Conservation (phyloP, 2,888 invertebrate species). For the Silvanus unidentatus region DNA sequence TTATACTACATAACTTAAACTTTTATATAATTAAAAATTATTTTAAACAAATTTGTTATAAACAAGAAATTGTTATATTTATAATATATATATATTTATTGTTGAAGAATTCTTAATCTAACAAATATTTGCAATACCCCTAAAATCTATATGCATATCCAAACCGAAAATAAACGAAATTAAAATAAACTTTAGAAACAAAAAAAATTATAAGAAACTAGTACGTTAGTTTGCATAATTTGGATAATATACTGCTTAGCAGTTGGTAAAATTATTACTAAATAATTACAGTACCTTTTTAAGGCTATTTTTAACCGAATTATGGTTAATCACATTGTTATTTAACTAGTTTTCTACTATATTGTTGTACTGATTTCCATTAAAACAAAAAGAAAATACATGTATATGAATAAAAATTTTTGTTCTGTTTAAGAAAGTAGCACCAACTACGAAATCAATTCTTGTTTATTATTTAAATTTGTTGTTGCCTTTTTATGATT, state of each 20-base stretch:
- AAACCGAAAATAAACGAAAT: constrained; percentile 33
- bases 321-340: constrained; percentile 39
- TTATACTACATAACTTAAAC: constrained; percentile 25
- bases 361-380: constrained; percentile 24
- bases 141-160: constrained; percentile 33
- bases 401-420: constrained; percentile 10
- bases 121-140: constrained; percentile 42
- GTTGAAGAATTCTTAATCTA: constrained; percentile 30
- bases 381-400: neutral
- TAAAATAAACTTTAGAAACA: constrained; percentile 22
- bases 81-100: constrained; percentile 8
- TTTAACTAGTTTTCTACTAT: constrained; percentile 26
- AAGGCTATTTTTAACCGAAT: constrained; percentile 38
- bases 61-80: constrained; percentile 30
- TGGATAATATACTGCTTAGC: constrained; percentile 40
- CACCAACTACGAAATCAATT: constrained; percentile 35
- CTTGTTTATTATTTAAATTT: constrained; percentile 9
- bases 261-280: constrained; percentile 36
- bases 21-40: constrained; percentile 17
- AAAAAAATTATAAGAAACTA: constrained; percentile 33
- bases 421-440: constrained; percentile 27
- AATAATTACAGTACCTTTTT: constrained; percentile 35
- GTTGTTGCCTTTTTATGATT: constrained; percentile 4
- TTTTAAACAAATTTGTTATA: constrained; percentile 34
- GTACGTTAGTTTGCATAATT: constrained; percentile 34